These are phyloP conservation scores for Netelia fuscicornis DNA, from an alignment of 2,888 invertebrate genomes.

Conservation along the genomic window DNA sequence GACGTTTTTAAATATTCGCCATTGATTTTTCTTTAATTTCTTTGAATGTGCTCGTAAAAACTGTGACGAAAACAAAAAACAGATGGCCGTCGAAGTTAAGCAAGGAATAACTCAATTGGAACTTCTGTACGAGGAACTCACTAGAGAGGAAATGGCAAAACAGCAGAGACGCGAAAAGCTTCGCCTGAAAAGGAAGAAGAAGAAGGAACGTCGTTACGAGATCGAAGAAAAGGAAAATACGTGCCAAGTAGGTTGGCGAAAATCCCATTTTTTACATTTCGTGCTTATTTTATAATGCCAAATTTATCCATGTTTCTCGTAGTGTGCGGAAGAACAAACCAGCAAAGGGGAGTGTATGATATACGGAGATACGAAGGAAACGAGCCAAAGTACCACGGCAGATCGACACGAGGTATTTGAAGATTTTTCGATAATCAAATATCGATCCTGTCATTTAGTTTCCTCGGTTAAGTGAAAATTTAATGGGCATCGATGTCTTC, in stretches of 20 bases:
- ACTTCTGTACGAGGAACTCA: conserved; percentile 94
- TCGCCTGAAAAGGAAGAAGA: conserved; percentile 91
- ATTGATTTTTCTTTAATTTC: too few relatives aligned
- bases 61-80: conserved; percentile 11
- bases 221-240: conserved; percentile 84
- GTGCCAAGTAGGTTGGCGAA: conserved; percentile 82
- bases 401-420: conserved; percentile 80
- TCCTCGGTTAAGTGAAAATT: background rate
- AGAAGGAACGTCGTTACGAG: conserved; percentile 88
- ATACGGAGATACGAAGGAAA: conserved; percentile 77
- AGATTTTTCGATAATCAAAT: conserved; percentile 5
- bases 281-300: too few relatives aligned
- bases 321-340: conserved; percentile 72
- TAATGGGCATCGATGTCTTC: background rate
- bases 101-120: conserved; percentile 95
- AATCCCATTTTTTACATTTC: conserved; percentile 4
- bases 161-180: conserved; percentile 95
- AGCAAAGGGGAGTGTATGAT: conserved; percentile 45
- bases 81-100: conserved; percentile 94
- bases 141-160: conserved; percentile 94
- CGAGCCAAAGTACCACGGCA: conserved; percentile 73
- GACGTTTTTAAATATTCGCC: conserved; percentile 1
- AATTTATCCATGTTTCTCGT: conserved; percentile 22
- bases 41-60: too few relatives aligned
- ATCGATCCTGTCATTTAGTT: background rate